Base-by-base conservation (phyloP, 2,888 invertebrate species). In the Trachelus iudaicus region DNA sequence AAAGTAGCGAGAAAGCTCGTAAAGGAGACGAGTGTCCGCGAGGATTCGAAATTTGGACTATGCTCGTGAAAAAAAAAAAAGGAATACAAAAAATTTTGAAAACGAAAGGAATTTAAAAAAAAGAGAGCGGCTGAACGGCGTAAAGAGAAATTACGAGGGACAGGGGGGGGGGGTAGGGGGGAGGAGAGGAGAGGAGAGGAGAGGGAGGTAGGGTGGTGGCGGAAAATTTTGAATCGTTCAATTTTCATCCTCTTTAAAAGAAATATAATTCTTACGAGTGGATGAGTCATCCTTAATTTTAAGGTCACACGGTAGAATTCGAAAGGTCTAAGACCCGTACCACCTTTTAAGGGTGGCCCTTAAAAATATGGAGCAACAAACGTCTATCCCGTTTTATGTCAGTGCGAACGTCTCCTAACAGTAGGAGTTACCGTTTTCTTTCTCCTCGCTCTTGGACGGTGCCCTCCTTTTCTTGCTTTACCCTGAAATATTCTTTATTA, bases 331-430 rank as follows among this genome's bases (percentile, higher is more conserved):
- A 4, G 56, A 56, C 23, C 56, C 56, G 56, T 56, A 56, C 9
- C 56, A 56, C 6, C 56, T 56, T 56, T 56, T 56, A 56, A 77
- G 76, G 75, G 75, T 76, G 68, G 56, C 77, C 79, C 69, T 80
- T 84, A 82, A 83, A 83, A 81, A 83, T 81, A 11, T 80, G 75
- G 79, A 82, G 77, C 79, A 75, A 73, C 73, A 79, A 80, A 81
- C 79, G 79, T 71, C 73, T 73, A 68, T 30, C 74, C 68, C 69
- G 77, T 78, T 78, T 69, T 78, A 69, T 71, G 30, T 69, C 56
- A 34, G 35, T n/a, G 75, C 9, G 23, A 56, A 23, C 56, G 56
- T 56, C 2, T 23, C 56, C 56, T 56, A 23, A 56, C 56, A 56
- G 71, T 71, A 71, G 71, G 34, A 71, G 71, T 71, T 56, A 56